Conservation (phyloP, 2,113 vertebrate genomes). For the Laticauda colubrina region DNA sequence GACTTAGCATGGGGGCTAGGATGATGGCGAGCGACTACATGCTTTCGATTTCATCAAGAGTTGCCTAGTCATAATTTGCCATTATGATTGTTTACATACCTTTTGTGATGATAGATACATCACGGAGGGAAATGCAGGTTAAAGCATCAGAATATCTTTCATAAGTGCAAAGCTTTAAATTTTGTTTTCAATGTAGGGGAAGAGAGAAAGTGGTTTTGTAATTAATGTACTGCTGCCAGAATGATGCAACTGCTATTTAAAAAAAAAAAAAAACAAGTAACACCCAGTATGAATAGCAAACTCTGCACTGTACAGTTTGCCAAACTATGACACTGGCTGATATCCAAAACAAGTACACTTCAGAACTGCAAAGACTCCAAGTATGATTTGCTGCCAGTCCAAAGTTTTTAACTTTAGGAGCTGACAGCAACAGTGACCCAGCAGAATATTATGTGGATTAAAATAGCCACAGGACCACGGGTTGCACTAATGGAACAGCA, state of each 20-base stretch:
- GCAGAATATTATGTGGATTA: constrained; percentile 14
- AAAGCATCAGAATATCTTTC: background rate
- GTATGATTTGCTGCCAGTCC: constrained; percentile 56
- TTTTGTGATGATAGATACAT: background rate
- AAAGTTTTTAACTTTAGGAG: constrained; percentile 54
- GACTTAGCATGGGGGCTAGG: background rate
- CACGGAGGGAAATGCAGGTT: background rate
- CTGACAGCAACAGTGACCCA: constrained; percentile 19
- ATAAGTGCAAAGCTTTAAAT: background rate
- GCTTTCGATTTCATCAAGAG: background rate
- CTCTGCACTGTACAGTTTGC: constrained; percentile 44
- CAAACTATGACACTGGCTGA: constrained; percentile 57
- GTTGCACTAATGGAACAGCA: background rate
- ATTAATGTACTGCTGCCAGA: constrained; percentile 24
- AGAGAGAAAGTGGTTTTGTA: constrained; percentile 32
- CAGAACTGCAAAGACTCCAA: constrained; percentile 54
- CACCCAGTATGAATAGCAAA: constrained; percentile 43
- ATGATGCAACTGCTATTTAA: constrained; percentile 54
- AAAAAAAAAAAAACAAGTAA: background rate
- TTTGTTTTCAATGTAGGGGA: background rate
- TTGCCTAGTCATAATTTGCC: background rate
- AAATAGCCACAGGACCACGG: constrained; percentile 26
- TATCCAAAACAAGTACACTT: constrained; percentile 60
- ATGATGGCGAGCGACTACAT: background rate
- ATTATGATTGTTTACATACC: background rate